Percentiles rank a stretch among this genome's conserved stretches.
phyloP scores from a whole-genome alignment of 2,113 vertebrate genomes.

The Pluvianellus socialis region DNA sequence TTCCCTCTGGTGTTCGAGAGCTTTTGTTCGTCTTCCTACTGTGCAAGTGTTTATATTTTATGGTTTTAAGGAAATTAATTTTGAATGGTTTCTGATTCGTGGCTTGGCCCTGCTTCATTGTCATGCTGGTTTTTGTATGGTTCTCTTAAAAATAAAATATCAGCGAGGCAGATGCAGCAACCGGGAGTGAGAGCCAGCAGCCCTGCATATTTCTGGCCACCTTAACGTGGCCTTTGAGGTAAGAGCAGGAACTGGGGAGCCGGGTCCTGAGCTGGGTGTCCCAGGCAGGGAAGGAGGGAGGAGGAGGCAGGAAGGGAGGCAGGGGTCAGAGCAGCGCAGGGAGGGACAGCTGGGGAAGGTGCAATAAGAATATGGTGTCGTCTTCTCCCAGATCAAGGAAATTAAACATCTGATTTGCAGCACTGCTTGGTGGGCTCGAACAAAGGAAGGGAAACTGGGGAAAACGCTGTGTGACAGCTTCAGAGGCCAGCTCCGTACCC shows the following conservation, averaged over 20 bases:
- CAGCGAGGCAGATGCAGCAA: neutral
- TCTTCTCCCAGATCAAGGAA: neutral
- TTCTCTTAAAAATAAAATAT: neutral
- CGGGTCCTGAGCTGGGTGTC: neutral
- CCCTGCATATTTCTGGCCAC: neutral
- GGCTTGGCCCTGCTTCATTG: constrained; percentile 25
- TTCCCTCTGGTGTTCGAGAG: neutral
- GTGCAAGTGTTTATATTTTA: constrained; percentile 10
- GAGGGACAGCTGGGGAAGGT: neutral
- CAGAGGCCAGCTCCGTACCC: neutral
- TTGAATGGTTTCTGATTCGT: constrained; percentile 14
- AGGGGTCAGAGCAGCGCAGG: neutral
- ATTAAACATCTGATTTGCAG: neutral
- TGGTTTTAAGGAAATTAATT: constrained; percentile 24
- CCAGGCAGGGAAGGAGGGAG: neutral
- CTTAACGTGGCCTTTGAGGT: neutral
- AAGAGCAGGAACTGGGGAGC: neutral
- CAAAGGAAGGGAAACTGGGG: neutral
- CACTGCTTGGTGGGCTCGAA: neutral
- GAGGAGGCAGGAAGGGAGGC: accelerated
- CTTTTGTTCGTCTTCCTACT: neutral
- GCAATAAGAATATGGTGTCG: accelerated
- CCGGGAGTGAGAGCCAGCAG: neutral
- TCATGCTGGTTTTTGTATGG: neutral
- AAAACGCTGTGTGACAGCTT: neutral